A percentile compares a stretch with the other conserved stretches of the same genome.
Evolutionary conservation across 2,888 invertebrate genomes (phyloP).

Genomic region (Coecobrya sp.): DNA sequence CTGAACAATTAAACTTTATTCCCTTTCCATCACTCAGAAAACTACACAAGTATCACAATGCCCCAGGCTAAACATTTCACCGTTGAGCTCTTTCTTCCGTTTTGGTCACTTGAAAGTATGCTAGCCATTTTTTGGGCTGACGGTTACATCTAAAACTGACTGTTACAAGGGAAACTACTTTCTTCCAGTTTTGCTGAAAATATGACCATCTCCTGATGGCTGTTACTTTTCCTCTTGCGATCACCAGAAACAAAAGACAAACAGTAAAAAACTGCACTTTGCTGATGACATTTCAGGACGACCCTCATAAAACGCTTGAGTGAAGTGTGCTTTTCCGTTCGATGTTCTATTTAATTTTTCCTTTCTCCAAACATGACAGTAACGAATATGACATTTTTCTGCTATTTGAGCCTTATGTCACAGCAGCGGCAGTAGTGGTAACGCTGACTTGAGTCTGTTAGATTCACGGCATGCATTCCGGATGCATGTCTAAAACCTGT

Average conservation of each 20-base stretch:
- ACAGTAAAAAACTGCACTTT: background rate
- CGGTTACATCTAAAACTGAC: background rate
- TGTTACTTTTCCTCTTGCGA: background rate
- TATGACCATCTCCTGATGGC: background rate
- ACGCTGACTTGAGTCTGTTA: no score
- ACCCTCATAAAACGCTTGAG: background rate
- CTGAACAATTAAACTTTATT: background rate
- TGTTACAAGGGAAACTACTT: slow-evolving; percentile 30
- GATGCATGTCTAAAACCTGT: background rate
- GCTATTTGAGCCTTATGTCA: no score
- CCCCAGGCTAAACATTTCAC: no score
- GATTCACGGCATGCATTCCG: no score
- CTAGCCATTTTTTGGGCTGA: no score
- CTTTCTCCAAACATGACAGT: background rate
- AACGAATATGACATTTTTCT: background rate
- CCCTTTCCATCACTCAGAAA: background rate
- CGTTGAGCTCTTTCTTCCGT: background rate
- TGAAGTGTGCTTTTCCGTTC: background rate
- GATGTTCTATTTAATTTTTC: background rate
- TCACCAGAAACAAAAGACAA: background rate
- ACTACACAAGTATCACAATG: background rate
- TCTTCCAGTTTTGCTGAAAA: background rate
- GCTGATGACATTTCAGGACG: background rate
- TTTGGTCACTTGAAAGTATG: background rate
- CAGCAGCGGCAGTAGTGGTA: no score